Conservation (phyloP, 1,140 invertebrate genomes). For the Littorina saxatilis region DNA sequence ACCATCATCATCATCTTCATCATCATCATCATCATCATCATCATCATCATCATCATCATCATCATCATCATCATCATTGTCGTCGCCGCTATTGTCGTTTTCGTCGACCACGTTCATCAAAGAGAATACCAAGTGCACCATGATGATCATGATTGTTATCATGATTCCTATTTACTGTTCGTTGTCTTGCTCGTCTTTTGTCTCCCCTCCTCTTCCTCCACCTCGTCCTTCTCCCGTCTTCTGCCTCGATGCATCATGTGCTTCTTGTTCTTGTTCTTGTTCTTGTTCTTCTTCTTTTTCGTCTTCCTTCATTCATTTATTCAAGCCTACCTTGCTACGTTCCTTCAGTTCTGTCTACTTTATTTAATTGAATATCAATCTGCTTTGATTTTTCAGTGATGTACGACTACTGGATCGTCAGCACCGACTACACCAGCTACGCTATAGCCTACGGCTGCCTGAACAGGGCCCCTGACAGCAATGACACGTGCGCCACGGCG, state of each 20-base stretch:
- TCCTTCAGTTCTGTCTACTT: no score
- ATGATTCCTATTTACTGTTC: no score
- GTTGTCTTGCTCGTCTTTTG: no score
- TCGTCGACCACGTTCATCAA: background rate
- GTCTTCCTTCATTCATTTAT: no score
- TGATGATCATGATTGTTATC: background rate
- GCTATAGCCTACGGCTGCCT: slow-evolving; percentile 53
- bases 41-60: slow-evolving; percentile 10
- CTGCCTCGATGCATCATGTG: no score
- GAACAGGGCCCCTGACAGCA: background rate
- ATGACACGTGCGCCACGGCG: slow-evolving; percentile 8
- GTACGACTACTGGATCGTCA: slow-evolving; percentile 54
- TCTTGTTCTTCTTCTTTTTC: no score
- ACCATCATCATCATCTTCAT: slow-evolving; percentile 6
- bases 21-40: slow-evolving; percentile 10
- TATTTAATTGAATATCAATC: no score
- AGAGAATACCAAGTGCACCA: background rate
- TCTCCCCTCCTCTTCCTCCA: no score
- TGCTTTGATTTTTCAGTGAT: slow-evolving; percentile 7
- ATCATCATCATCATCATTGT: slow-evolving; percentile 5
- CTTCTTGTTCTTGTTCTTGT: no score
- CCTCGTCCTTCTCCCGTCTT: no score
- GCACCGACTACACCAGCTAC: slow-evolving; percentile 56
- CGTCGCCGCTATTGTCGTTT: background rate
- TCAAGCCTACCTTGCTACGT: no score